Percentiles rank a stretch among this genome's conserved stretches.
These are phyloP conservation scores for Nephrotoma guestfalica DNA, from an alignment of 2,888 invertebrate species.

Conservation along the genomic window DNA sequence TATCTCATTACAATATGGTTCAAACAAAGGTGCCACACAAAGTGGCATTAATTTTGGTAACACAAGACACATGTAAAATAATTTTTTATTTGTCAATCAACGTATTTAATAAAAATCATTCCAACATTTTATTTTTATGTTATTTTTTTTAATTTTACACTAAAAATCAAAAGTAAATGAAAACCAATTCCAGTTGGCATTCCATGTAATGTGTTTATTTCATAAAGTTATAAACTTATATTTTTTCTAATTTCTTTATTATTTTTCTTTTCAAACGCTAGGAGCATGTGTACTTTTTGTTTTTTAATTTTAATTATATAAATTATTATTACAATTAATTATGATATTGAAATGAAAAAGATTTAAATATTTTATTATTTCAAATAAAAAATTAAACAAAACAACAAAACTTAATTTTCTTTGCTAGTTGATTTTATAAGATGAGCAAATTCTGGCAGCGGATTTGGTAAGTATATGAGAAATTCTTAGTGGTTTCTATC, in stretches of 20 bases:
- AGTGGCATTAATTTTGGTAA: slow-evolving; percentile 95
- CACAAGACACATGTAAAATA: slow-evolving; percentile 84
- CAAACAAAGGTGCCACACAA: slow-evolving; percentile 95
- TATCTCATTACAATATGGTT: slow-evolving; percentile 90
- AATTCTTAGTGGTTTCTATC: too few relatives aligned
- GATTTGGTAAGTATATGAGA: too few relatives aligned
- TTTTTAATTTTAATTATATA: background rate
- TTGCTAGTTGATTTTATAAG: too few relatives aligned
- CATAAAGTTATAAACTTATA: background rate
- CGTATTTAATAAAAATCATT: background rate
- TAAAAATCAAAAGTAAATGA: background rate
- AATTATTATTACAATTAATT: background rate
- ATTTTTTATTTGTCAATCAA: background rate
- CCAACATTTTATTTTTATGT: background rate
- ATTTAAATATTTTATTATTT: background rate
- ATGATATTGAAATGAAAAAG: background rate
- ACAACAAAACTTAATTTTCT: background rate
- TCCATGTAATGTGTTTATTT: background rate
- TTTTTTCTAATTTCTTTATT: background rate
- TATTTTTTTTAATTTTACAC: background rate
- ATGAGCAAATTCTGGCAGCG: too few relatives aligned
- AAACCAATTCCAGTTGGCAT: background rate
- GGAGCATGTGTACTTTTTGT: background rate
- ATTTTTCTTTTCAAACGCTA: background rate
- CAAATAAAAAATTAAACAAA: background rate